A percentile compares a stretch with the other conserved stretches of the same genome.
Conservation (phyloP, 2,888 invertebrate genomes). For the Chrysolina americana region DNA sequence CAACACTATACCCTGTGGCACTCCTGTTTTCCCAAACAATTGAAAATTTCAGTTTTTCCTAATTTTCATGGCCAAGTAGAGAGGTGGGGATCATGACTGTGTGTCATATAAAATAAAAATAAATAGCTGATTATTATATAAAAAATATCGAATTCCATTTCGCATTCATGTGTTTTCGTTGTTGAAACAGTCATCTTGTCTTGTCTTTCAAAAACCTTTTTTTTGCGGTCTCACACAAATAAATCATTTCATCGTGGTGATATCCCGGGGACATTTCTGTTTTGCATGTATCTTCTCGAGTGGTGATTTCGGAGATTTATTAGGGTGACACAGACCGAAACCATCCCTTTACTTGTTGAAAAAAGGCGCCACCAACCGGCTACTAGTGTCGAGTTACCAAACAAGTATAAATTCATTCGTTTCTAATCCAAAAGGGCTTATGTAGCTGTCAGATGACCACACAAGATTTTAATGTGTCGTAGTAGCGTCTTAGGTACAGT, state of each 20-base stretch:
- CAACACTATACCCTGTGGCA: no score
- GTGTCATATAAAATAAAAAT: no score
- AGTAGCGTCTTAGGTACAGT: not conserved
- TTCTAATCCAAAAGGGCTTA: constrained; percentile 17
- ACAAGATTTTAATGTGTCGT: constrained; percentile 25
- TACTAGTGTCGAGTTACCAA: constrained; percentile 55
- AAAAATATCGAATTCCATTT: no score
- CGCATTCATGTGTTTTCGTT: not conserved
- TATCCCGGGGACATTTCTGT: constrained; percentile 27
- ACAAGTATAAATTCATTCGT: constrained; percentile 42
- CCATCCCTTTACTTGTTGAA: constrained; percentile 49
- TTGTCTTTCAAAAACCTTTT: not conserved
- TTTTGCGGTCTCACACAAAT: constrained; percentile 5
- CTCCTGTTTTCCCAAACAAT: no score
- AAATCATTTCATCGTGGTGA: constrained; percentile 28
- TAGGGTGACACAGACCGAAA: constrained; percentile 40
- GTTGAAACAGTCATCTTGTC: not conserved
- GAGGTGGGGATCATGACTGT: no score
- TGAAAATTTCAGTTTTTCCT: no score
- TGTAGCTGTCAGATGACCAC: constrained; percentile 31
- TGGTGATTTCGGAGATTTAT: constrained; percentile 46
- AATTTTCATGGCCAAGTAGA: no score
- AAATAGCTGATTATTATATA: no score
- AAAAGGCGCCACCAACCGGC: constrained; percentile 56
- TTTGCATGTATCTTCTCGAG: constrained; percentile 32